These are phyloP conservation scores for Euproctis similis DNA, from an alignment of 2,888 invertebrate genomes.

Conservation along the genomic window DNA sequence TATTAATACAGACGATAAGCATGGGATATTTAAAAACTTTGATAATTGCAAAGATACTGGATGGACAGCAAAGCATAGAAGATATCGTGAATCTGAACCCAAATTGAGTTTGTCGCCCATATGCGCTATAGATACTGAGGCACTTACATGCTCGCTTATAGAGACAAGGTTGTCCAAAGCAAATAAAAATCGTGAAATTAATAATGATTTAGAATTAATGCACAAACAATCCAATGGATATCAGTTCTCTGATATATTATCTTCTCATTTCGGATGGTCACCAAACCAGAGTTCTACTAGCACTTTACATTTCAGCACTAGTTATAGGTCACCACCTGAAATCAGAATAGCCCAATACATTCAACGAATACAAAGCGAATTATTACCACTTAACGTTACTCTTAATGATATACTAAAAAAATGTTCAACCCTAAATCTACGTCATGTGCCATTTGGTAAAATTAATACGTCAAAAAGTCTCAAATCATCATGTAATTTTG, in stretches of 20 bases:
- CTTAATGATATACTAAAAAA: slow-evolving; percentile 46
- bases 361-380: slow-evolving; percentile 46
- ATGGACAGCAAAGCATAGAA: background rate
- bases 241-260: slow-evolving; percentile 3
- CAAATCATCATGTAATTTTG: slow-evolving; percentile 2
- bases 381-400: slow-evolving; percentile 46
- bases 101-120: slow-evolving; percentile 40
- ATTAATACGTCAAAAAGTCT: slow-evolving; percentile 4
- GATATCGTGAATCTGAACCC: slow-evolving; percentile 13
- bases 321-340: slow-evolving; percentile 33
- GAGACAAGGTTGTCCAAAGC: slow-evolving; percentile 15
- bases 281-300: slow-evolving; percentile 3
- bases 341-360: slow-evolving; percentile 40
- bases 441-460: slow-evolving; percentile 5
- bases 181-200: slow-evolving; percentile 9
- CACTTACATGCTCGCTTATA: slow-evolving; percentile 10
- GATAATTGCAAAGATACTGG: background rate
- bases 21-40: slow-evolving; percentile 1
- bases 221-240: slow-evolving; percentile 1
- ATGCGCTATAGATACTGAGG: slow-evolving; percentile 38
- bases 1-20: slow-evolving; percentile 19
- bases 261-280: slow-evolving; percentile 5
- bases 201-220: slow-evolving; percentile 8
- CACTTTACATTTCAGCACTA: background rate
- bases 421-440: slow-evolving; percentile 37